A percentile compares a stretch with the other conserved stretches of the same genome.
These are phyloP conservation scores for Latheticus oryzae DNA, from an alignment of 2,888 invertebrate genomes.

Conservation along the genomic window DNA sequence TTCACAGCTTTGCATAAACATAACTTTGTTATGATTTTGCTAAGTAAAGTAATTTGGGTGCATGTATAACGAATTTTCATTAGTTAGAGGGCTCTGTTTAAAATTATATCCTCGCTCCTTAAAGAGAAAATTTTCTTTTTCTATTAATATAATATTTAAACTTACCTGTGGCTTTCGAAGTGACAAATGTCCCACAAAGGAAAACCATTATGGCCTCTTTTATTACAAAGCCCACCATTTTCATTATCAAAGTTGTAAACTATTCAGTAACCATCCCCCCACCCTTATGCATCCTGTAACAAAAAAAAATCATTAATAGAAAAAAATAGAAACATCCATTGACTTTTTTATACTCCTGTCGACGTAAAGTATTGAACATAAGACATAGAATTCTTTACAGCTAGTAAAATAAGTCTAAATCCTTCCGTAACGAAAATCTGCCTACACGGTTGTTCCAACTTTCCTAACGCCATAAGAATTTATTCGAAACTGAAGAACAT, in stretches of 20 bases:
- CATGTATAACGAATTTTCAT: too few species aligned
- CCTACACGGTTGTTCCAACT: slow-evolving; percentile 18
- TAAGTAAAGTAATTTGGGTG: too few species aligned
- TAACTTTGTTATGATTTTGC: too few species aligned
- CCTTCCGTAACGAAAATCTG: slow-evolving; percentile 18
- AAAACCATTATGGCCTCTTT: slow-evolving; percentile 53
- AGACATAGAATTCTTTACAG: slow-evolving; percentile 21
- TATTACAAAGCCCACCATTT: slow-evolving; percentile 54
- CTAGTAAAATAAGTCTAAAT: slow-evolving; percentile 23
- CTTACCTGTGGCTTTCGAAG: slow-evolving; percentile 53
- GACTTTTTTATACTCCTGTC: too few species aligned
- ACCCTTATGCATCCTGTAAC: slow-evolving; percentile 53
- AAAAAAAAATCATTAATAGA: slow-evolving; percentile 39
- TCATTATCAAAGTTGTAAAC: slow-evolving; percentile 46
- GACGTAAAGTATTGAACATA: slow-evolving; percentile 15
- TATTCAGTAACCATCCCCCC: slow-evolving; percentile 53
- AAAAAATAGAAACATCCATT: too few species aligned
- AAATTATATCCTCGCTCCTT: too few species aligned
- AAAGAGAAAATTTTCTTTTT: too few species aligned
- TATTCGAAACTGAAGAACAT: slow-evolving; percentile 27
- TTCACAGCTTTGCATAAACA: too few species aligned
- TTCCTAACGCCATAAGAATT: slow-evolving; percentile 19
- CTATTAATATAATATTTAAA: too few species aligned
- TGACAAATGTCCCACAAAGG: slow-evolving; percentile 51
- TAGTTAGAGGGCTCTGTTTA: too few species aligned